phyloP scores from a whole-genome alignment of 2,888 invertebrate genomes.

The Oligia strigilis region DNA sequence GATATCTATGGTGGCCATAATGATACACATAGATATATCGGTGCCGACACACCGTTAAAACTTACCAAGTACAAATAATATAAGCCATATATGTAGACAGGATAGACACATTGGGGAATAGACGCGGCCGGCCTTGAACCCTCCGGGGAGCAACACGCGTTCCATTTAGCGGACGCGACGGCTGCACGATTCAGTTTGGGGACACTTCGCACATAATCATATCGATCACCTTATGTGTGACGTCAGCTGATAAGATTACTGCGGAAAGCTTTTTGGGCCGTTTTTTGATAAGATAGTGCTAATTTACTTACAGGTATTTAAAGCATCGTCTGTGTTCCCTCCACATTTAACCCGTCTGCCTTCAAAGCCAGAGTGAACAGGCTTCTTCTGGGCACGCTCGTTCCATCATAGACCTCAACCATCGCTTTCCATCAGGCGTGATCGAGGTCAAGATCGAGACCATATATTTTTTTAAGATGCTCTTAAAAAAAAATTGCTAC shows the following conservation, averaged over 20 bases:
- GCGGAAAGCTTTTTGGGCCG: constrained; percentile 51
- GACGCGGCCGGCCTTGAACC: constrained; percentile 70
- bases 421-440: background rate
- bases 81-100: background rate
- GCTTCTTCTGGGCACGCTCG: background rate
- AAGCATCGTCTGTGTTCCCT: background rate
- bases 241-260: constrained; percentile 64
- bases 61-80: constrained; percentile 21
- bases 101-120: constrained; percentile 60
- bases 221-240: constrained; percentile 63
- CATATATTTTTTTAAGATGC: too few species aligned
- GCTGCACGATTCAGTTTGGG: constrained; percentile 63
- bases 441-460: background rate
- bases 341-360: background rate
- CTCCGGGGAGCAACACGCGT: constrained; percentile 67
- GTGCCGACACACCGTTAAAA: constrained; percentile 37
- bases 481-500: too few species aligned
- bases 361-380: background rate
- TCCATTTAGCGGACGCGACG: constrained; percentile 64
- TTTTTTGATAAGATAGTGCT: constrained; percentile 34
- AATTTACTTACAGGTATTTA: constrained; percentile 33
- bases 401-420: background rate
- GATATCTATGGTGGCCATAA: background rate
- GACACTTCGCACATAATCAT: constrained; percentile 57
- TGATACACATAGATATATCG: constrained; percentile 11